phyloP scores from a whole-genome alignment of 2,113 vertebrate genomes.

The Bufo bufo region DNA sequence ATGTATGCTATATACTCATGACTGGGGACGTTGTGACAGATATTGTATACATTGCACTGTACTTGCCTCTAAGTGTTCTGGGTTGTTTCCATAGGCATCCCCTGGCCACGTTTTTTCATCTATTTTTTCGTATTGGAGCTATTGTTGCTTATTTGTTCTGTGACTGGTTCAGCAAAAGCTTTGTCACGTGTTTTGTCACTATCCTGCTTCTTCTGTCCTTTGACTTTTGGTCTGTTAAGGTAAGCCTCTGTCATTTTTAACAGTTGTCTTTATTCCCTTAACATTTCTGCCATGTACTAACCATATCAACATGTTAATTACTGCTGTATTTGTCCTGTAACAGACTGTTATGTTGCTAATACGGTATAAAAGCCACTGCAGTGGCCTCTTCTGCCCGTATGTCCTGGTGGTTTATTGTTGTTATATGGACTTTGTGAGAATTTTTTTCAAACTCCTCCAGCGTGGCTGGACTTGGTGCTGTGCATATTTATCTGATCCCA shows the following conservation, averaged over 20 bases:
- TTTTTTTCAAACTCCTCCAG: no score
- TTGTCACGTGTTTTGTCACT: conserved; percentile 83
- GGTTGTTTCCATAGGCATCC: conserved; percentile 77
- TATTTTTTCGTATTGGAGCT: conserved; percentile 88
- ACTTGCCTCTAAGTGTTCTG: conserved; percentile 12
- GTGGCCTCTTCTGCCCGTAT: no score
- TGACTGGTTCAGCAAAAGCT: conserved; percentile 88
- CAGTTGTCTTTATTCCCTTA: not conserved
- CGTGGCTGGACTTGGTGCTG: no score
- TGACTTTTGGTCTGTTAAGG: conserved; percentile 96
- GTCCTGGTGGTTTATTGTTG: not conserved
- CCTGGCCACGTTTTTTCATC: conserved; percentile 87
- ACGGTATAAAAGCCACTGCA: not conserved
- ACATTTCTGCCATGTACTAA: not conserved
- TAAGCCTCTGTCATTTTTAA: conserved; percentile 65
- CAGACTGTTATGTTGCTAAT: not conserved
- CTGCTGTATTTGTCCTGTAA: not conserved
- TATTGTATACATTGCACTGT: not conserved
- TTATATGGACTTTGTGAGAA: not conserved
- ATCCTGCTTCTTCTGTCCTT: conserved; percentile 89
- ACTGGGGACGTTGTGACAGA: no score
- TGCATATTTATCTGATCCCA: no score
- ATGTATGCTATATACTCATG: no score
- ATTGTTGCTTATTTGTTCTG: conserved; percentile 80
- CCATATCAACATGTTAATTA: not conserved